A percentile compares a stretch with the other conserved stretches of the same genome.
phyloP scores from a whole-genome alignment of 2,888 invertebrate genomes.

The Microctonus hyperodae region DNA sequence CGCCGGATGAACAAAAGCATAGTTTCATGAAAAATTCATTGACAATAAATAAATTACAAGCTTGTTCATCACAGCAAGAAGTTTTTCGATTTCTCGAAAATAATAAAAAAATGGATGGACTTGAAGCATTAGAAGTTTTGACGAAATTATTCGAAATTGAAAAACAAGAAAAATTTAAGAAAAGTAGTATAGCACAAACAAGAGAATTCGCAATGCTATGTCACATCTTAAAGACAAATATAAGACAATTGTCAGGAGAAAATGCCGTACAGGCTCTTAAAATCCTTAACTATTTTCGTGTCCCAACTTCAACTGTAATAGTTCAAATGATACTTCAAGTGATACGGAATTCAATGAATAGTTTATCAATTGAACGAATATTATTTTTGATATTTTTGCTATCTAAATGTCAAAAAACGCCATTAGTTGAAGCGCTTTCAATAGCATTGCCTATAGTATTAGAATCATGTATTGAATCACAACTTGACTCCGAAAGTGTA shows the following conservation, averaged over 20 bases:
- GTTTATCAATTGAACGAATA: constrained; percentile 69
- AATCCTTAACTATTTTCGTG: constrained; percentile 67
- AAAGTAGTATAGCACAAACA: not conserved
- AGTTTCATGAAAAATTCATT: too few species aligned
- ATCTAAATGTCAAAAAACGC: constrained; percentile 64
- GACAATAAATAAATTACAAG: too few species aligned
- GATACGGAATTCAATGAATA: constrained; percentile 69
- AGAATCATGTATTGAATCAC: constrained; percentile 69
- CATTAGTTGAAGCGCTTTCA: constrained; percentile 71
- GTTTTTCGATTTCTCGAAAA: too few species aligned
- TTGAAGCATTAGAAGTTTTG: too few species aligned
- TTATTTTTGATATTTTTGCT: constrained; percentile 71
- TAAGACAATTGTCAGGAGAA: constrained; percentile 65
- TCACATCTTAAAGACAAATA: constrained; percentile 60
- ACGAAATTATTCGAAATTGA: too few species aligned
- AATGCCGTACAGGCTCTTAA: constrained; percentile 70
- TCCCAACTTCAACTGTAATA: constrained; percentile 68
- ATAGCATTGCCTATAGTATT: constrained; percentile 74
- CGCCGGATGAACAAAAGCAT: too few species aligned
- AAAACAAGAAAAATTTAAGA: too few species aligned
- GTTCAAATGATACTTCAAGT: constrained; percentile 72
- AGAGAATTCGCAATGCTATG: constrained; percentile 40
- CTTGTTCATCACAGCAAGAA: too few species aligned
- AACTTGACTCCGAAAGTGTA: constrained; percentile 67
- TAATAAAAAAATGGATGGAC: too few species aligned